phyloP scores from a whole-genome alignment of 2,888 invertebrate genomes.

The Conistra vaccinii region DNA sequence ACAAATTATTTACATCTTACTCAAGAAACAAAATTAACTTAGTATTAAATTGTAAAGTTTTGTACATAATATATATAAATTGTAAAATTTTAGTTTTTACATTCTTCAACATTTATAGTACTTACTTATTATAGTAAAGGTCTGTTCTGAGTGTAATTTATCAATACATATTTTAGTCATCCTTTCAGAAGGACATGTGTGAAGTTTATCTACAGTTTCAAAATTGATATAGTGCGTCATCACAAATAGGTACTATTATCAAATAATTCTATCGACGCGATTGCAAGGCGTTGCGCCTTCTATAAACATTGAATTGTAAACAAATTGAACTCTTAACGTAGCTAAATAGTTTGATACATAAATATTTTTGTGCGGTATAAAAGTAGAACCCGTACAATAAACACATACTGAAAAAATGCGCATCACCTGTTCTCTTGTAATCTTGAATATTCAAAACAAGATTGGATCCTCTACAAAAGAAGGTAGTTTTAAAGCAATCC shows the following conservation, averaged over 20 bases:
- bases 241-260: slow-evolving; percentile 57
- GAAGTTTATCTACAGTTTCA: slow-evolving; percentile 17
- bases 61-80: not conserved
- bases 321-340: slow-evolving; percentile 58
- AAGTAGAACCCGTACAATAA: slow-evolving; percentile 67
- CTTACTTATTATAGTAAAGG: not conserved
- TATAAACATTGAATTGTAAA: slow-evolving; percentile 66
- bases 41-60: not conserved
- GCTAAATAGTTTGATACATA: slow-evolving; percentile 55
- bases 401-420: slow-evolving; percentile 60
- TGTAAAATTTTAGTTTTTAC: not conserved
- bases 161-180: slow-evolving; percentile 12
- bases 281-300: slow-evolving; percentile 58
- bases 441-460: slow-evolving; percentile 35
- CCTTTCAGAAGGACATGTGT: slow-evolving; percentile 15
- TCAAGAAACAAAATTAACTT: not conserved
- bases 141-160: not conserved
- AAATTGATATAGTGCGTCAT: slow-evolving; percentile 45
- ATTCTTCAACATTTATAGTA: not conserved
- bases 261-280: slow-evolving; percentile 61
- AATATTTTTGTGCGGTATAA: slow-evolving; percentile 67
- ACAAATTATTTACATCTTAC: not conserved
- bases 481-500: slow-evolving; percentile 62
- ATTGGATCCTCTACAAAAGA: slow-evolving; percentile 22
- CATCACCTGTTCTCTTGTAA: slow-evolving; percentile 52